Evolutionary conservation across 2,797 vertebrate species (phyloP), one percentile per base, ranked within the genome.

Genomic region (Cyprinella venusta): DNA sequence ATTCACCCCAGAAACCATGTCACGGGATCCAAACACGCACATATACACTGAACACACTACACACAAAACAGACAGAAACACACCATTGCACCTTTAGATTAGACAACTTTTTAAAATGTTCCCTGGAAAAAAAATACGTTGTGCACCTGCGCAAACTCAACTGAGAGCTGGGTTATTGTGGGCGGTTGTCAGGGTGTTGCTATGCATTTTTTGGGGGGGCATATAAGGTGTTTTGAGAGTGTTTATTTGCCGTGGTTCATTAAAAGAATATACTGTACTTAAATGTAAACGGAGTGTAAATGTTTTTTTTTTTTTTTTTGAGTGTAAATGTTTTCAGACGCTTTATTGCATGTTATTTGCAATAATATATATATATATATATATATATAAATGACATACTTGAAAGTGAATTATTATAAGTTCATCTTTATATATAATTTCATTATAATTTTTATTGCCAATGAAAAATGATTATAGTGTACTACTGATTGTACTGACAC

Each of bases 1-100:
- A 90, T 91, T 91, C 85, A 83, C 79, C 90, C 86, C 88, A 87
- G 88, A 88, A 86, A 89, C 86, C 84, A 87, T 92, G 91, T 93
- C 88, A 88, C 86, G 79, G 82, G 38, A 61, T n/a, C 18, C 50
- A 71, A 19, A 80, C 63, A 80, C 64, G 83, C 70, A 36, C 56
- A 76, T 38, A 79, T 45, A 80, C 63, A 71, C 74, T 52, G 40
- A 48, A 70, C 77, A 79, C 50, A 33, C 77, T 18, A 33, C 50
- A 68, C 19, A 42, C 26, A 16, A 13, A 13, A 15, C 12, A 15
- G 24, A 30, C 61, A 30, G 67, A 40, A 40, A 69, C 10, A 24
- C 52, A 75, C 4, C 3, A 40, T 0, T 54, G 52, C 19, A 40
- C 13, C 33, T 24, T 52, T 52, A 13, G 21, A n/a, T 76, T 76